A percentile compares a stretch with the other conserved stretches of the same genome.
These are phyloP conservation scores for Panopea generosa DNA, from an alignment of 2,888 invertebrate species.

Conservation along the genomic window DNA sequence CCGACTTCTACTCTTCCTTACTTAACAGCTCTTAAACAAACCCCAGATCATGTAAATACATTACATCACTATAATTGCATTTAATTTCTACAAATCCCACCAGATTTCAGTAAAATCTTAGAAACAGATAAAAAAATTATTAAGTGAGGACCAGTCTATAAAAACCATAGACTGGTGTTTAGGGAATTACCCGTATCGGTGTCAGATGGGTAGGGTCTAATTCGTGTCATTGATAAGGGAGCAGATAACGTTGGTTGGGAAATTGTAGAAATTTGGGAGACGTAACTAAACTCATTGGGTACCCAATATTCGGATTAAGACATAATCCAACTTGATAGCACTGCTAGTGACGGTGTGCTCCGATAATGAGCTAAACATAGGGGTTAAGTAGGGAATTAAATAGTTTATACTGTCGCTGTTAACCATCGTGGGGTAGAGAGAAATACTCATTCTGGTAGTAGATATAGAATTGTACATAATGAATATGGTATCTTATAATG, in stretches of 20 bases:
- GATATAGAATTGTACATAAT: too few relatives aligned
- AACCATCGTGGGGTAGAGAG: too few relatives aligned
- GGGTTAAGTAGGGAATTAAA: too few relatives aligned
- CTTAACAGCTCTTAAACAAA: too few relatives aligned
- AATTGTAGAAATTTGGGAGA: constrained; percentile 8
- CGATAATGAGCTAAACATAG: constrained; percentile 32
- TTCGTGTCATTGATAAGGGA: constrained; percentile 60
- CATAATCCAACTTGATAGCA: constrained; percentile 60
- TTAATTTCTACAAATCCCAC: constrained; percentile 50
- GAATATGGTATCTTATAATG: too few relatives aligned
- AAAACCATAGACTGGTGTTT: constrained; percentile 15
- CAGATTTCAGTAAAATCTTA: background rate
- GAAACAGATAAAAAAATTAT: constrained; percentile 15
- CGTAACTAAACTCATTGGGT: too few relatives aligned
- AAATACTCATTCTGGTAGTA: too few relatives aligned
- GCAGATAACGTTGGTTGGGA: constrained; percentile 23
- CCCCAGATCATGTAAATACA: constrained; percentile 19
- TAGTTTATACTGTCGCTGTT: too few relatives aligned
- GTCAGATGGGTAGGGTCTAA: constrained; percentile 50
- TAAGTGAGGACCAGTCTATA: constrained; percentile 18
- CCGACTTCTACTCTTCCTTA: constrained; percentile 36
- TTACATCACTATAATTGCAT: constrained; percentile 48
- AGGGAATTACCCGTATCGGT: constrained; percentile 39
- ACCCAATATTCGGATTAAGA: constrained; percentile 29
- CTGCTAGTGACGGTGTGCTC: constrained; percentile 40